Evolutionary conservation across 2,888 invertebrate species (phyloP).

Genomic region (Melangyna quadrimaculata): DNA sequence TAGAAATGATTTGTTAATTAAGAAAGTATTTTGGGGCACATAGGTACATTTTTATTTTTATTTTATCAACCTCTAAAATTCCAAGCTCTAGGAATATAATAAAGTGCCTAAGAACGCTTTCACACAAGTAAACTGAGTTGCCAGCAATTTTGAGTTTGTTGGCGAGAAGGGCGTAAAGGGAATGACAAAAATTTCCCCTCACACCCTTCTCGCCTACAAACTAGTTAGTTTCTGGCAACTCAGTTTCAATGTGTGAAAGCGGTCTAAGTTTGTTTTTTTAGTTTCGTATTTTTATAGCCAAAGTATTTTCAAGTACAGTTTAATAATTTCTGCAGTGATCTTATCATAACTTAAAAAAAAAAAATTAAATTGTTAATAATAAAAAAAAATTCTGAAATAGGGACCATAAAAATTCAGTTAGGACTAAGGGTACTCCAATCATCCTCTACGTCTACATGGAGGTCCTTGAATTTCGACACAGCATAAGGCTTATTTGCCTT

Average conservation of each 20-base stretch:
- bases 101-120: background rate
- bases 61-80: background rate
- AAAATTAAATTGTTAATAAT: background rate
- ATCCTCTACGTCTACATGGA: background rate
- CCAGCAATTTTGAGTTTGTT: too few species aligned
- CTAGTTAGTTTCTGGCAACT: too few species aligned
- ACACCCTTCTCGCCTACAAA: too few species aligned
- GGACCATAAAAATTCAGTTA: background rate
- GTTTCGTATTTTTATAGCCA: background rate
- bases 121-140: too few species aligned
- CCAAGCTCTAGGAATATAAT: background rate
- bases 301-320: background rate
- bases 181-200: too few species aligned
- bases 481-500: background rate
- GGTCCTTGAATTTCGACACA: background rate
- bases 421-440: background rate
- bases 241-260: too few species aligned
- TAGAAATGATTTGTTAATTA: conserved; percentile 10
- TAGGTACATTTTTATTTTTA: background rate
- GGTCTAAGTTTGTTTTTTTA: too few species aligned
- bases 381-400: background rate
- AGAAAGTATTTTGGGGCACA: background rate
- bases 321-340: background rate
- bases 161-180: too few species aligned
- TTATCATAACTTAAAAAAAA: background rate